Evolutionary conservation across 2,113 vertebrate genomes (phyloP), one percentile per base, ranked within the genome.

Genomic region (Rhinoderma darwinii): DNA sequence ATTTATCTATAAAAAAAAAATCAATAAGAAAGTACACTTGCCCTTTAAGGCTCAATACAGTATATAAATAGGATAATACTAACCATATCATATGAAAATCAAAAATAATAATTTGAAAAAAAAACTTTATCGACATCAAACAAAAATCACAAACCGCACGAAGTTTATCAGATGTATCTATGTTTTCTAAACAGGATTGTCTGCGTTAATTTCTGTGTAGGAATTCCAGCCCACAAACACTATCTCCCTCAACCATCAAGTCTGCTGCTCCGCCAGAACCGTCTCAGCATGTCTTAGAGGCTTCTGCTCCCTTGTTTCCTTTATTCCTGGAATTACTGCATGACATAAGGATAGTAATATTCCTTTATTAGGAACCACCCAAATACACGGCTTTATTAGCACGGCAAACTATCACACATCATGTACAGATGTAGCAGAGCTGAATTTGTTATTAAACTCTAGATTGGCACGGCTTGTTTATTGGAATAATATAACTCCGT

Each of bases 211-310:
- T 66, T 43, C 17, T 35, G 11, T 54, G 37, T 18, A 92, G 89
- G 91, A 90, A 89, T 89, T 83, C 56, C 88, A 77, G 18, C 44
- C 88, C 32, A 11, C 37, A 44, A 72, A 70, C 51, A 88, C 15
- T 15, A 87, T 20, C 61, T 0, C 14, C 88, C 61, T 85, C 89
- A 84, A 79, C 90, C 83, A 78, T 81, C 90, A 90, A 89, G 88
- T 84, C 84, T 37, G 78, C 75, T 74, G 83, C 78, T 18, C 0
- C 3, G 84, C 89, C 74, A 12, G 76, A 86, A 82, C 82, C 68
- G 59, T 15, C 90, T 70, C 14, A 93, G 43, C 91, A 78, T 22
- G 89, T 88, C 92, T 82, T n/a, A 85, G 88, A 84, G 61, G 88
- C 88, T 82, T 63, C 25, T 56, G 75, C 89, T 54, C 89, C 20